Conservation (phyloP, 1,140 invertebrate species). For the Conus betulinus region DNA sequence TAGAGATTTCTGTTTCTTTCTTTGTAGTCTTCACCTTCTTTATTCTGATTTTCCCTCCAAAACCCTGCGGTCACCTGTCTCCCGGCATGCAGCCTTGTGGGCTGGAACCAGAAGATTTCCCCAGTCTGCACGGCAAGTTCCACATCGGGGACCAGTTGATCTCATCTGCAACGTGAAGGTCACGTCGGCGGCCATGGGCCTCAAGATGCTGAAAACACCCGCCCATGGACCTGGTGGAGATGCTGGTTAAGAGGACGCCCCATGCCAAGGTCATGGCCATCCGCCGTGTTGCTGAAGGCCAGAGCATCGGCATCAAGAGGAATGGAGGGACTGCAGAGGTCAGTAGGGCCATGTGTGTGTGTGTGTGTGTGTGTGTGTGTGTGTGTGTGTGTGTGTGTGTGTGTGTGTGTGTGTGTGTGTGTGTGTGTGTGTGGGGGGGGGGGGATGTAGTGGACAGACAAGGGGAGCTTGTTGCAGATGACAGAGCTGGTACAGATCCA, state of each 20-base stretch:
- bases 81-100: slow-evolving; percentile 82
- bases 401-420: too few relatives aligned
- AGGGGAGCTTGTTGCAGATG: neutral
- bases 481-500: neutral
- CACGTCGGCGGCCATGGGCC: slow-evolving; percentile 80
- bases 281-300: slow-evolving; percentile 78
- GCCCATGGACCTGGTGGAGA: slow-evolving; percentile 78
- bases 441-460: too few relatives aligned
- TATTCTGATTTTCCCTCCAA: too few relatives aligned
- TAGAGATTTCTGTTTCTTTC: too few relatives aligned
- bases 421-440: too few relatives aligned
- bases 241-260: slow-evolving; percentile 85
- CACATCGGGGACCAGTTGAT: slow-evolving; percentile 89
- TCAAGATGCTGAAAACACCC: slow-evolving; percentile 76
- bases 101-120: slow-evolving; percentile 90
- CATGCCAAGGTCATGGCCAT: slow-evolving; percentile 85
- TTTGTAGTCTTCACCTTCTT: too few relatives aligned
- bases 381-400: too few relatives aligned
- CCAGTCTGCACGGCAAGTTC: slow-evolving; percentile 87
- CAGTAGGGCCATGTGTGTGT: slow-evolving; percentile 16
- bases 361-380: neutral
- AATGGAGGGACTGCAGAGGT: slow-evolving; percentile 83
- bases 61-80: too few relatives aligned
- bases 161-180: slow-evolving; percentile 82
- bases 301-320: slow-evolving; percentile 82